Conservation (phyloP, 2,888 invertebrate genomes). For the Folsomia candida region DNA sequence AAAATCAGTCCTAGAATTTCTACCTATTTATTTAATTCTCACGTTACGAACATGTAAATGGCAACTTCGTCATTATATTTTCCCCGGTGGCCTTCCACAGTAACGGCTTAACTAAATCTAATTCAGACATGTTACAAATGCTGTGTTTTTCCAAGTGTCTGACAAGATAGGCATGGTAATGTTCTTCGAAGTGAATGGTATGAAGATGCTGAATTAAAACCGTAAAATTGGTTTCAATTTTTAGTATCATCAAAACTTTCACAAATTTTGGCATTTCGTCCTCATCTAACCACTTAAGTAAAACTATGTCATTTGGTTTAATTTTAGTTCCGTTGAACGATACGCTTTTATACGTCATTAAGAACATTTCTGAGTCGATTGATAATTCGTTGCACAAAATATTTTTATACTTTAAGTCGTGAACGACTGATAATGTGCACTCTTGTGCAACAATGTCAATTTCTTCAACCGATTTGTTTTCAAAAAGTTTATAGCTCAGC, state of each 20-base stretch:
- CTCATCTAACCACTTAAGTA: neutral
- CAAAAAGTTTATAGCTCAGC: neutral
- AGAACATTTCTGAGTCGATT: neutral
- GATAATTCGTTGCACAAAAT: neutral
- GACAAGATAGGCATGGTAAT: neutral
- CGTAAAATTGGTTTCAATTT: neutral
- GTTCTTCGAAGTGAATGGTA: neutral
- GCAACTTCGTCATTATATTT: too few relatives aligned
- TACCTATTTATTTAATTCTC: too few relatives aligned
- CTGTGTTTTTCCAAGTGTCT: neutral
- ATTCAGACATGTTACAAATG: neutral
- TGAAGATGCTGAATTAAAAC: neutral
- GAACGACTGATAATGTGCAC: neutral
- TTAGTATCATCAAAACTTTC: neutral
- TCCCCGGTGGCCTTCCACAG: too few relatives aligned
- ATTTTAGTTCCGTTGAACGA: neutral
- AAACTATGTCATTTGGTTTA: neutral
- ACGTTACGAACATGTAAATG: too few relatives aligned
- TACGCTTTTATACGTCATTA: neutral
- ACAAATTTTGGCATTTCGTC: neutral
- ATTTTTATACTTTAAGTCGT: neutral
- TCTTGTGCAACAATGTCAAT: neutral
- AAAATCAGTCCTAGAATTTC: too few relatives aligned
- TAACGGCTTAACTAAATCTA: neutral
- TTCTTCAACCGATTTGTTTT: neutral